A percentile compares a stretch with the other conserved stretches of the same genome.
These are phyloP conservation scores for Nebria salina DNA, from an alignment of 2,888 invertebrate species.

Conservation along the genomic window DNA sequence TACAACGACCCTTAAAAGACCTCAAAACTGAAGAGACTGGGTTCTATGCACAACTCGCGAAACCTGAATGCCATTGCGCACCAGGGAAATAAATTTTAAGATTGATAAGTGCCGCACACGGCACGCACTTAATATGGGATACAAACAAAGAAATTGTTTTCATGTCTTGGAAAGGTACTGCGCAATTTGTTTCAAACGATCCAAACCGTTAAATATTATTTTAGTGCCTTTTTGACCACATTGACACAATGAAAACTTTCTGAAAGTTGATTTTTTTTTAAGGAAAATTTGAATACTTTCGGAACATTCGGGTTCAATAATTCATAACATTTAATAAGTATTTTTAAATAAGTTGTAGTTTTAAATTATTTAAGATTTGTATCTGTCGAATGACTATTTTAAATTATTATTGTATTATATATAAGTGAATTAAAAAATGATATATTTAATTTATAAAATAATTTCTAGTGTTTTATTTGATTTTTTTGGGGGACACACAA, in stretches of 20 bases:
- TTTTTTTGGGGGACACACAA: not conserved
- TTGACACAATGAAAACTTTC: too few species aligned
- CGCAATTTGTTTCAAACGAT: not conserved
- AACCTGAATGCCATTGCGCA: constrained; percentile 36
- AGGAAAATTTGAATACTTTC: not conserved
- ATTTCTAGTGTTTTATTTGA: not conserved
- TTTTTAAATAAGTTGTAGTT: not conserved
- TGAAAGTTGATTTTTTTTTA: too few species aligned
- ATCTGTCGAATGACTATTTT: not conserved
- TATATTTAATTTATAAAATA: not conserved
- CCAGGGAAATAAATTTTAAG: constrained; percentile 27
- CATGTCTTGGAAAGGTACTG: not conserved
- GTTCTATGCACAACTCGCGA: constrained; percentile 25
- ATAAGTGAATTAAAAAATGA: not conserved
- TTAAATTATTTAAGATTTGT: not conserved
- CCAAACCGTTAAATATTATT: not conserved
- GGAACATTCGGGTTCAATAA: not conserved
- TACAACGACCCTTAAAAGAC: constrained; percentile 59
- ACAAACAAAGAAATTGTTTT: not conserved
- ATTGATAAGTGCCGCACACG: not conserved
- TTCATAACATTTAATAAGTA: not conserved
- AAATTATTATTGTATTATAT: constrained; percentile 1
- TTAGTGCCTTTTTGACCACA: not conserved
- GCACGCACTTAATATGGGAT: not conserved
- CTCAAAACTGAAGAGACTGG: constrained; percentile 57